phyloP scores from a whole-genome alignment of 2,888 invertebrate species.

The Nematopogon swammerdamellus region DNA sequence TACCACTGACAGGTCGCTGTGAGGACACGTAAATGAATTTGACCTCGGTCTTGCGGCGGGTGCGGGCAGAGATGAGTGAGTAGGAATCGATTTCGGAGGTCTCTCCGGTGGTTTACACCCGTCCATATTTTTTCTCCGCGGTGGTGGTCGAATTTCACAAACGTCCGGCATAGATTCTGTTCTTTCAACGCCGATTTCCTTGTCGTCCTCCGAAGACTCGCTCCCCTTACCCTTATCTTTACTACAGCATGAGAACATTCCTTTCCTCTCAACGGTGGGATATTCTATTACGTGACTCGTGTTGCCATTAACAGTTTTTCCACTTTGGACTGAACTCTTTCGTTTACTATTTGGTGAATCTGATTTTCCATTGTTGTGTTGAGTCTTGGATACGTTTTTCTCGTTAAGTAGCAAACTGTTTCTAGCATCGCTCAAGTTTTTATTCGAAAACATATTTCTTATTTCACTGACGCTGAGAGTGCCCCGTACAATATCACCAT shows the following conservation, averaged over 20 bases:
- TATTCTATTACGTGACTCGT: constrained; percentile 63
- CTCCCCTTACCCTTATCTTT: constrained; percentile 54
- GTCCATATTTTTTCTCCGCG: constrained; percentile 56
- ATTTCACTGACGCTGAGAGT: constrained; percentile 55
- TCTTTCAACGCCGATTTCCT: constrained; percentile 31
- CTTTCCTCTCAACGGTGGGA: constrained; percentile 68
- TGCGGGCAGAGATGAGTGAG: constrained; percentile 22
- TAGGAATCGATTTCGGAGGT: constrained; percentile 57
- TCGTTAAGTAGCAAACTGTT: constrained; percentile 49
- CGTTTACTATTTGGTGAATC: constrained; percentile 47
- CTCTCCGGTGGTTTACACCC: constrained; percentile 61
- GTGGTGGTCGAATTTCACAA: constrained; percentile 61
- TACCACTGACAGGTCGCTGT: constrained; percentile 39
- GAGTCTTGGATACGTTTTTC: constrained; percentile 27
- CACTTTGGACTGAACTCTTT: constrained; percentile 30
- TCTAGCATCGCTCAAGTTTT: constrained; percentile 48
- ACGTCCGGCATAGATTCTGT: constrained; percentile 45
- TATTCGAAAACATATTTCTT: constrained; percentile 48
- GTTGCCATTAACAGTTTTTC: constrained; percentile 40
- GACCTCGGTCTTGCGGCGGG: constrained; percentile 55
- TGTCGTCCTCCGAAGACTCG: constrained; percentile 34
- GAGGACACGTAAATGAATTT: constrained; percentile 50
- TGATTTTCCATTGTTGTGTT: constrained; percentile 25
- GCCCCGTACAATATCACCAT: constrained; percentile 53
- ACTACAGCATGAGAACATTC: constrained; percentile 69